Evolutionary conservation across 2,797 vertebrate species (phyloP), one percentile per base, ranked within the genome.

Genomic region (Sciaenops ocellatus): DNA sequence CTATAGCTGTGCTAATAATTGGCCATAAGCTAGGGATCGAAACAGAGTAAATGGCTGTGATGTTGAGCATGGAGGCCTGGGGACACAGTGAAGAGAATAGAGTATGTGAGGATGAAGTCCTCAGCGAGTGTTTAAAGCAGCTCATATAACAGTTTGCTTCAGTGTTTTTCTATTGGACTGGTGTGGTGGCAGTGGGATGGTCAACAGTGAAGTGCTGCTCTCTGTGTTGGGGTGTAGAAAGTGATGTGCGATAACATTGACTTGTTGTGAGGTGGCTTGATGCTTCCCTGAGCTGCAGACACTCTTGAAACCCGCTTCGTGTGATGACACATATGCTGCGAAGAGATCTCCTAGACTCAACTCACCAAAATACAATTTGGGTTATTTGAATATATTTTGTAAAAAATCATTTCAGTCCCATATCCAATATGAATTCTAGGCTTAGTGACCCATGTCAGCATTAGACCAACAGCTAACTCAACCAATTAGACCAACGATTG

Each of bases 11-110:
- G 74, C 89, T 93, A 90, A 93, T 94, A 91, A 94, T 93, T 92
- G 90, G 87, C 90, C 85, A 87, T 91, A 91, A 93, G 85, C 88
- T 93, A 74, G 76, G 78, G 89, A 93, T 92, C 76, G 85, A 93
- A 93, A 90, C 80, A 84, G 83, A 92, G 89, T 92, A 93, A 93
- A 92, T 93, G 86, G 78, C 76, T 82, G 55, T 26, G 80, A 85
- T 84, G 80, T 79, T 78, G 76, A 80, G 80, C 73, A 50, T 67
- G 68, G 82, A 87, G 78, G 84, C 89, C 90, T 78, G 87, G 75
- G 54, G 84, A 86, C 78, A 80, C 46, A 47, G 63, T 83, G 70
- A 30, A 52, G 75, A 78, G 72, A 68, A 77, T 61, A 51, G 67
- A 67, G 60, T 8, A 57, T 34, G 65, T 68, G 80, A 72, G 59